Base-by-base conservation (phyloP, 2,797 vertebrate species). In the Takifugu ocellatus region DNA sequence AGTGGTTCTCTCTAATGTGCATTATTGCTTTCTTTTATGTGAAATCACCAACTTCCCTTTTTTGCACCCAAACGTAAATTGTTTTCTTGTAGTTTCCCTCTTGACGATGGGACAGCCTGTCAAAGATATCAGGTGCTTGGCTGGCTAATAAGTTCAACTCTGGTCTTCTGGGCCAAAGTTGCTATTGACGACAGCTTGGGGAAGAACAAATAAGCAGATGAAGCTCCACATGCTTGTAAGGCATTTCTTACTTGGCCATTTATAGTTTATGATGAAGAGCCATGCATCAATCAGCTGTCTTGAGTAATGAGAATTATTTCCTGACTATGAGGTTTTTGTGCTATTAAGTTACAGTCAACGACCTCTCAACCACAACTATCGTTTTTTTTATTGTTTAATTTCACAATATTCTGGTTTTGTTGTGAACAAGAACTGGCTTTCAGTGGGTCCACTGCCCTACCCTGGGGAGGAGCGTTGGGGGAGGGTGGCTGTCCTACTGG, bases 61-160 rank as follows among this genome's bases (percentile, higher is more conserved):
- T 84, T 74, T 77, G 72, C 80, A 80, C 84, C 85, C 87, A 89
- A 77, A 91, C 93, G 91, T 92, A 94, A 94, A 94, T 93, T 33
- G 8, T 29, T 29, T 29, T 78, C 91, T 90, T 93, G 91, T 91
- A 92, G 93, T 91, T 79, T 75, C 78, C 79, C 79, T 79, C 84
- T 91, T 93, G 91, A 85, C 92, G 92, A 93, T 90, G 90, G 88
- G 90, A 78, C 86, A 81, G 81, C 92, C 89, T 90, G 90, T 93
- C 92, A 84, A 83, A 64, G 77, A 84, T 80, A 78, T 77, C 77
- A 81, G 85, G 89, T 66, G 75, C 68, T 51, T 60, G 78, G 84
- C 79, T 79, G 83, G 79, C 82, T 83, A 75, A 60, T 61, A 71
- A 82, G 74, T 74, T 66, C 65, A 56, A 42, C 66, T 74, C 70